Evolutionary conservation across 2,113 vertebrate genomes (phyloP).

Genomic region (Syrmaticus mikado): DNA sequence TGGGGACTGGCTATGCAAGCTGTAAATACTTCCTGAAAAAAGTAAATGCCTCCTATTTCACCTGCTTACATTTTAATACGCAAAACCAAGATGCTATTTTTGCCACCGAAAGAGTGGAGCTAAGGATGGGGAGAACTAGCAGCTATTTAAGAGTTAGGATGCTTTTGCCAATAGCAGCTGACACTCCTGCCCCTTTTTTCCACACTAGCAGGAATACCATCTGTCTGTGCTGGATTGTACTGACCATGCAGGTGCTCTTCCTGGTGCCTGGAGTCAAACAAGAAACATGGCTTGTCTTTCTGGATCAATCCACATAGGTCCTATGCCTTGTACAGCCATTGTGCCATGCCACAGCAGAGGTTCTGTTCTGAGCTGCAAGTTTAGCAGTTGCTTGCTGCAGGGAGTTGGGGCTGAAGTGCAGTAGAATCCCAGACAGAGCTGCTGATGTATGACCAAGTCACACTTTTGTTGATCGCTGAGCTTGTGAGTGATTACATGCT

Average conservation of each 20-base stretch:
- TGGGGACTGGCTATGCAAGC: constrained; percentile 73
- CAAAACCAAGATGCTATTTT: constrained; percentile 39
- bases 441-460: not conserved
- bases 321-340: not conserved
- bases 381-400: not conserved
- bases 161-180: constrained; percentile 21
- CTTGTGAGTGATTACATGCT: not conserved
- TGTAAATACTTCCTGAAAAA: constrained; percentile 73
- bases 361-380: not conserved
- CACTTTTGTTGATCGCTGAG: constrained; percentile 24
- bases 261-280: not conserved
- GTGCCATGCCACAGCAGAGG: not conserved
- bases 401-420: not conserved
- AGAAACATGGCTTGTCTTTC: not conserved
- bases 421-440: not conserved
- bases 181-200: not conserved
- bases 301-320: not conserved
- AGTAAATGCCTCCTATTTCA: constrained; percentile 74
- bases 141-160: not conserved
- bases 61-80: constrained; percentile 55
- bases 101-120: constrained; percentile 25
- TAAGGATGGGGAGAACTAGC: constrained; percentile 35
- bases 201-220: not conserved
- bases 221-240: not conserved
- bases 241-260: not conserved